Evolutionary conservation across 2,888 invertebrate genomes (phyloP).

Genomic region (Stenotaenia linearis): DNA sequence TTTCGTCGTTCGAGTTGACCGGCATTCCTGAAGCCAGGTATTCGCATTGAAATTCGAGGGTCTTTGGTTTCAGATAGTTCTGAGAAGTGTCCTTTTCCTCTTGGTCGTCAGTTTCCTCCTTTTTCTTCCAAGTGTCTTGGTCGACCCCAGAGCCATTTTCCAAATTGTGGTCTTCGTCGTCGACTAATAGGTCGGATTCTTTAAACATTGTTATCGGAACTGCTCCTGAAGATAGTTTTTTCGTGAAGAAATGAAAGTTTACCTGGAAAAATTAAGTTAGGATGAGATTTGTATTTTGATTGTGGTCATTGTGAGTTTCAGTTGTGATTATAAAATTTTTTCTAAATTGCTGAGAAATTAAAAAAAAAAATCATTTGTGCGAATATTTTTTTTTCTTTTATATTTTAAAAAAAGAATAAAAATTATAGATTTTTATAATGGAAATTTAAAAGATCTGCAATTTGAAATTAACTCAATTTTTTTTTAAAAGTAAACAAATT

Average conservation of each 20-base stretch:
- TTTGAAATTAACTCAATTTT: too few species aligned
- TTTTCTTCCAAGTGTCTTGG: constrained; percentile 6
- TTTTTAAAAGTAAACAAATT: too few species aligned
- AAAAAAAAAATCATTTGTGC: too few species aligned
- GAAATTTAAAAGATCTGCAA: constrained; percentile 24
- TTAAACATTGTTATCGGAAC: background rate
- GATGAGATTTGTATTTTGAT: too few species aligned
- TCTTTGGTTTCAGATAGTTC: constrained; percentile 19
- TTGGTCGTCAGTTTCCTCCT: constrained; percentile 27
- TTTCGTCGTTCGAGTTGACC: constrained; percentile 36
- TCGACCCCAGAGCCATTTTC: constrained; percentile 30
- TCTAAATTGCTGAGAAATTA: too few species aligned
- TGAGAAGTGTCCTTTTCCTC: background rate
- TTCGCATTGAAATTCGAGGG: constrained; percentile 36
- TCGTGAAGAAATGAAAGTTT: constrained; percentile 21
- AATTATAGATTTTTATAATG: background rate
- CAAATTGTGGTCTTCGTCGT: constrained; percentile 36
- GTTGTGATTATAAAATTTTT: too few species aligned
- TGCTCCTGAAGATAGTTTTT: background rate
- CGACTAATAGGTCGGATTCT: constrained; percentile 29
- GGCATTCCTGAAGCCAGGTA: constrained; percentile 28
- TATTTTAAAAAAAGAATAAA: too few species aligned
- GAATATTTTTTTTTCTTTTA: too few species aligned
- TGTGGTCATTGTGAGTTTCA: too few species aligned
- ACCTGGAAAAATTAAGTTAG: too few species aligned